Base-by-base conservation (phyloP, 2,888 invertebrate species). In the Charanyca ferruginea region DNA sequence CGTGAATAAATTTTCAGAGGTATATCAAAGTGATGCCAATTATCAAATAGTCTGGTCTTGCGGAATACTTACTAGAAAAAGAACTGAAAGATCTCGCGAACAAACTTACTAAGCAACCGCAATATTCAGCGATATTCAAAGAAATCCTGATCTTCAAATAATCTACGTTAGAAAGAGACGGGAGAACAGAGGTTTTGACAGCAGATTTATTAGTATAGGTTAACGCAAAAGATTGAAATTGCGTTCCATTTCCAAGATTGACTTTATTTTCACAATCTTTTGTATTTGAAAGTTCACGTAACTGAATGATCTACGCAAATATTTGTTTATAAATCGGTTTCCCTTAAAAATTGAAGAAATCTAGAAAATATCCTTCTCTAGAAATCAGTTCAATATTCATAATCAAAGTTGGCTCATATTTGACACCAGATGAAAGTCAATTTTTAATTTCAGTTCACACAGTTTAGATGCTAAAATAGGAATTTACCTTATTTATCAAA, bases 401-500 rank as follows among this genome's bases (percentile, higher is more conserved):
- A 53, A 22, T 45, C 41, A 38, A 62, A 60, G 32, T 76, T 70
- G 57, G 6, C 9, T 53, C 13, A 51, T 49, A 45, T 42, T 38
- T 8, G 32, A 48, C 38, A 53, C 32, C 41, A 3, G 38, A 22
- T 59, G 18, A 59, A 66, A 58, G 52, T 42, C 23, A 59, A 48
- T 73, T 38, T 35, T 38, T 38, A 48, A 48, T 74, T n/a, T 25
- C 20, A 38, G 22, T 42, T 47, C 5, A 9, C n/a, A 20, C 59
- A 73, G 42, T 42, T 73, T 48, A 23, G 20, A 38, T 51, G 41
- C 16, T 60, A 22, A 35, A 47, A 51, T 20, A 45, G 13, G 25
- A 58, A 60, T 53, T 64, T 63, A 42, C 49, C 16, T 28, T 32
- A 69, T 58, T 60, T 28, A 22, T 38, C 3, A 1, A 49, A 49